Evolutionary conservation across 2,888 invertebrate species (phyloP).

Genomic region (Fragum sueziense): DNA sequence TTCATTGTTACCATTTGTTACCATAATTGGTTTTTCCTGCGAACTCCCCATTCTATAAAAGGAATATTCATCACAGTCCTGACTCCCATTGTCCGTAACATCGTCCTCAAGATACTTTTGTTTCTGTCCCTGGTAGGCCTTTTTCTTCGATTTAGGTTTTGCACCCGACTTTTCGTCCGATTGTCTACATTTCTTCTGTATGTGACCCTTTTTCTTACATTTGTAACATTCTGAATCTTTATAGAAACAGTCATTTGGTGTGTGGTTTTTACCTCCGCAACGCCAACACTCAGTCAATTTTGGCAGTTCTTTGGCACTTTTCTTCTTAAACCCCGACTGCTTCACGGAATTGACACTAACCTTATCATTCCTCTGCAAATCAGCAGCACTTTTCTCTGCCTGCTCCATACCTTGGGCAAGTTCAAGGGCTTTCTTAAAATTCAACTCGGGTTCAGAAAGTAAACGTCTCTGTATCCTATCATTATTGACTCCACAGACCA

Average conservation of each 20-base stretch:
- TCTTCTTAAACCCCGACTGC: too few species aligned
- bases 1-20: neutral
- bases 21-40: neutral
- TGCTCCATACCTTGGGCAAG: slow-evolving; percentile 38
- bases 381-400: slow-evolving; percentile 10
- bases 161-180: neutral
- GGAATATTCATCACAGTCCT: neutral
- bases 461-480: slow-evolving; percentile 47
- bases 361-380: neutral
- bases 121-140: neutral
- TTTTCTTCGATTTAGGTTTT: neutral
- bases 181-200: slow-evolving; percentile 1
- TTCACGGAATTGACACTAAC: neutral
- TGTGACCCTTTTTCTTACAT: slow-evolving; percentile 8
- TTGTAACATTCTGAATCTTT: slow-evolving; percentile 18
- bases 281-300: neutral
- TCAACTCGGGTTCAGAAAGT: slow-evolving; percentile 34
- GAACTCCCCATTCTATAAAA: slow-evolving; percentile 9
- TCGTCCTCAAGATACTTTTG: slow-evolving; percentile 17
- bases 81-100: neutral
- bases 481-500: slow-evolving; percentile 46
- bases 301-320: too few species aligned
- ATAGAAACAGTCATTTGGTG: neutral
- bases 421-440: slow-evolving; percentile 41
- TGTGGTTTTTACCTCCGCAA: slow-evolving; percentile 13